Evolutionary conservation across 2,888 invertebrate species (phyloP).

Genomic region (Meghimatium bilineatum): DNA sequence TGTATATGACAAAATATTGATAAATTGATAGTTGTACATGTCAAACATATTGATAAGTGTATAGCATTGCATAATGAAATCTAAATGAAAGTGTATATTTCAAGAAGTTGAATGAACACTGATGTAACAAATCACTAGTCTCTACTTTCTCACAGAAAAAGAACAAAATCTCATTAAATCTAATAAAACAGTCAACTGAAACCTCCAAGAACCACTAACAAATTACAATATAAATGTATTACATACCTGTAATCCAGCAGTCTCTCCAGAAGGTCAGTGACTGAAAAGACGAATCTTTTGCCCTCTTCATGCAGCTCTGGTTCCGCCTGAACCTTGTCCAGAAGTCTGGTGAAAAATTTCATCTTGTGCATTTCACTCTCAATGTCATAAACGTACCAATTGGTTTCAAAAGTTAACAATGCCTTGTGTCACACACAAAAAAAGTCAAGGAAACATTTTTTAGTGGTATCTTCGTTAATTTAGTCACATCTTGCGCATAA

Average conservation of each 20-base stretch:
- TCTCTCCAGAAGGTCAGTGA: conserved; percentile 90
- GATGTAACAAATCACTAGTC: too few species aligned
- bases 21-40: too few species aligned
- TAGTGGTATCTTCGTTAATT: not conserved
- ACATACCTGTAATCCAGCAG: conserved; percentile 89
- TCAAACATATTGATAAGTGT: too few species aligned
- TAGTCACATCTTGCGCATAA: too few species aligned
- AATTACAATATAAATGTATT: not conserved
- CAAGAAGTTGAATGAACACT: too few species aligned
- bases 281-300: conserved; percentile 93
- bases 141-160: too few species aligned
- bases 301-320: conserved; percentile 95
- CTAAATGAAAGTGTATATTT: too few species aligned
- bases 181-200: not conserved
- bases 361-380: conserved; percentile 52
- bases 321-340: conserved; percentile 78
- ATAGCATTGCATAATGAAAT: too few species aligned
- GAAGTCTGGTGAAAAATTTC: conserved; percentile 70
- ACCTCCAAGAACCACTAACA: not conserved
- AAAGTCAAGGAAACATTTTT: not conserved
- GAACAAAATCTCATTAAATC: too few species aligned
- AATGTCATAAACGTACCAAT: not conserved
- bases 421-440: not conserved
- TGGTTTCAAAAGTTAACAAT: too few species aligned
- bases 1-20: too few species aligned